Base-by-base conservation (phyloP, 2,113 vertebrate species). In the Phylloscopus trochiloides region DNA sequence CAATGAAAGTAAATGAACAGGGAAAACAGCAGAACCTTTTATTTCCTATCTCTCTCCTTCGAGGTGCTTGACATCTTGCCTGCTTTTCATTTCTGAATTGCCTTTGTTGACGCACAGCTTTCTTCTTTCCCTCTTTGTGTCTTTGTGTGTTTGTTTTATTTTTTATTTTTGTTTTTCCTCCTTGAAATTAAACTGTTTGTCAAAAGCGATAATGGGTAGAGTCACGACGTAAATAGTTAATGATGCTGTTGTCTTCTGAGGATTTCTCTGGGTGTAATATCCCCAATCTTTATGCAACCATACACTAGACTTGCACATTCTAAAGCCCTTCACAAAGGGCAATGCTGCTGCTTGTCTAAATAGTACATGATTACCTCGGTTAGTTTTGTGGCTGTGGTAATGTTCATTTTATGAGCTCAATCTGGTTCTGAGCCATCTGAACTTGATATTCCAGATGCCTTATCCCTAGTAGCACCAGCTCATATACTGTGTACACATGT, bases 131-230 rank as follows among this genome's bases (percentile, higher is more conserved):
- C 74, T 76, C 36, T 92, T 67, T 63, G 55, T 17, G 25, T 86
- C 26, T 94, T 77, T 65, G 62, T 20, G 17, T 90, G 65, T 54
- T 92, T 72, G 29, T 15, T 91, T 93, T 93, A 51, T 65, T 72
- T 70, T 90, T 94, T 89, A 83, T 73, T 57, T 90, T 62, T 94
- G 52, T 95, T 97, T 96, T 94, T 97, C 84, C 74, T 96, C 59
- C 78, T 94, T 96, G 89, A 97, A 94, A 97, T 98, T 94, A 96
- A 93, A 91, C 85, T 96, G 78, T 96, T 97, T 95, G 82, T 96
- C 95, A 96, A 96, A 94, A 81, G 74, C 48, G 54, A 92, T 96
- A 97, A 96, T 86, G 73, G 74, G 59, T 61, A 96, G 86, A 95
- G 45, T 73, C 21, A 8, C 1, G 5, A 87, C 21, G 38, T 91